A percentile compares a stretch with the other conserved stretches of the same genome.
These are phyloP conservation scores for Nomada fabriciana DNA, from an alignment of 2,888 invertebrate genomes.

Conservation along the genomic window DNA sequence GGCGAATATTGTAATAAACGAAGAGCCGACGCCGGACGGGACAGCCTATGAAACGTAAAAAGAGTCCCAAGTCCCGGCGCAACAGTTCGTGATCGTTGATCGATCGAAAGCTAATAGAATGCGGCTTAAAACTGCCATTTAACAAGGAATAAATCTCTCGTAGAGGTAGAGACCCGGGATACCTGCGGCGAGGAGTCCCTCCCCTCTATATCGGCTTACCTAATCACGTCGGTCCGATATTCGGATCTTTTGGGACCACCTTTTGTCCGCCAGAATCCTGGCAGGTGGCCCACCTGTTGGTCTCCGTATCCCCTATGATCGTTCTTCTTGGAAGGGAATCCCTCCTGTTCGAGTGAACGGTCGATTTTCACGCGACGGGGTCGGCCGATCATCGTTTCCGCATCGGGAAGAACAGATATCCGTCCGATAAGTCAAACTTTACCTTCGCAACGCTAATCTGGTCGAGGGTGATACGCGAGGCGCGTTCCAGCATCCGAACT, in stretches of 20 bases:
- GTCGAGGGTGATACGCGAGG: too few relatives aligned
- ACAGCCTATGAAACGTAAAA: neutral
- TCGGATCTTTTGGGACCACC: conserved; percentile 28
- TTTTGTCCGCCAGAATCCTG: conserved; percentile 2
- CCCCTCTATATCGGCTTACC: conserved; percentile 63
- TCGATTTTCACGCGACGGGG: neutral
- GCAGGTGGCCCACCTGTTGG: conserved; percentile 62
- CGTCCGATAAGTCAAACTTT: too few relatives aligned
- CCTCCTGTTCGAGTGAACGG: neutral
- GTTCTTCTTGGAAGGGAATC: conserved; percentile 12
- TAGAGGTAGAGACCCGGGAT: conserved; percentile 5
- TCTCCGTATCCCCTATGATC: neutral
- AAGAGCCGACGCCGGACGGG: neutral
- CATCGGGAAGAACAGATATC: neutral
- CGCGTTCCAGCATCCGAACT: too few relatives aligned
- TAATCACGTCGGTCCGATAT: conserved; percentile 71
- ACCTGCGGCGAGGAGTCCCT: conserved; percentile 77
- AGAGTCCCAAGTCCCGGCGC: conserved; percentile 13
- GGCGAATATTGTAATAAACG: neutral
- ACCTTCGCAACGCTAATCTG: too few relatives aligned
- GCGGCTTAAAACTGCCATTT: conserved; percentile 30
- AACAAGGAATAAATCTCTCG: conserved; percentile 51
- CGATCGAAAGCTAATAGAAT: too few relatives aligned
- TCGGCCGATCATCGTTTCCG: conserved; percentile 9
- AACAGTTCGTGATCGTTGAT: conserved; percentile 81